Conservation (phyloP, 2,113 vertebrate species). For the Brachypodius melanocephalos region DNA sequence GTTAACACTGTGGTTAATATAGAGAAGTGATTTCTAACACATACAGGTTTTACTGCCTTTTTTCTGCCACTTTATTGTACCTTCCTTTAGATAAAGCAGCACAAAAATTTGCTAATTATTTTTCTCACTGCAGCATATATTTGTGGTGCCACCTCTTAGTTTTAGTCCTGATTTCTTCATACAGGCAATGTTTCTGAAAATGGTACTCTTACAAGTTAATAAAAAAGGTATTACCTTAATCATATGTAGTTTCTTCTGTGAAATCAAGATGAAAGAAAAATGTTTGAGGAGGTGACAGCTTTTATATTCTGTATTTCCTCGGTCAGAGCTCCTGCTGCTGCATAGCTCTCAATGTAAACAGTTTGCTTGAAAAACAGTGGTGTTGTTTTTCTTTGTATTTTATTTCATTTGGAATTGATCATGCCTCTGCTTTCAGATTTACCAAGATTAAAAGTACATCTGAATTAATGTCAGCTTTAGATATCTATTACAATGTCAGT, state of each 20-base stretch:
- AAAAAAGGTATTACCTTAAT: conserved; percentile 11
- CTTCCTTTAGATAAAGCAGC: not conserved
- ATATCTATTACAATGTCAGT: not conserved
- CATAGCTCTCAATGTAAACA: not conserved
- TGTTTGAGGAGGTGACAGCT: not conserved
- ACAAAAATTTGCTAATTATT: conserved; percentile 28
- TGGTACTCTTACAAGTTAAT: not conserved
- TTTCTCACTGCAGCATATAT: not conserved
- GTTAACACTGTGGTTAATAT: not conserved
- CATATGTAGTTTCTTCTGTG: not conserved
- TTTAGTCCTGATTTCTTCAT: not conserved
- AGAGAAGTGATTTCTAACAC: conserved; percentile 6
- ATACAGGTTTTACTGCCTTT: not conserved
- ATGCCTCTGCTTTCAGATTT: not conserved
- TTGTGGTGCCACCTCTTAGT: not conserved
- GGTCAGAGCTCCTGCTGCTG: not conserved
- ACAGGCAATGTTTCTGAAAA: not conserved
- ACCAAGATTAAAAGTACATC: not conserved
- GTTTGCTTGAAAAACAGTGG: not conserved
- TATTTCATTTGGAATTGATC: conserved; percentile 26
- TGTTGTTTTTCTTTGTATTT: not conserved
- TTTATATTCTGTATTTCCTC: not conserved
- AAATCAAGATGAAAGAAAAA: conserved; percentile 8
- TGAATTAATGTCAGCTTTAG: conserved; percentile 13
- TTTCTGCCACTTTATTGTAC: not conserved